phyloP scores from a whole-genome alignment of 2,113 vertebrate genomes.

The Eptatretus burgeri region DNA sequence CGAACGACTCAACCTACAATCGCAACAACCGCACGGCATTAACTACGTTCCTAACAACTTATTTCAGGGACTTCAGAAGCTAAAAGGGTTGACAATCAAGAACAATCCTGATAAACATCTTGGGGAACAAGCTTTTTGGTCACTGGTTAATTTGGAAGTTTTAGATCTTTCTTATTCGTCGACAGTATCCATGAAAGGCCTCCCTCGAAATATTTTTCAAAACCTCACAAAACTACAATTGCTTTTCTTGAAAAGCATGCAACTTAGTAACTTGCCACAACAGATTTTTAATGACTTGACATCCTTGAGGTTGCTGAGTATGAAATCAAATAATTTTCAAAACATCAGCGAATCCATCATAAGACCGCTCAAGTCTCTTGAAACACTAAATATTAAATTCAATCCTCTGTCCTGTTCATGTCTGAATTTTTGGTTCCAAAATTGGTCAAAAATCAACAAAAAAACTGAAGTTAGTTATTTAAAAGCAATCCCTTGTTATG shows the following conservation, averaged over 20 bases:
- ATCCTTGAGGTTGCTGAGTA: conserved; percentile 2
- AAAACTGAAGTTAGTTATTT: conserved; percentile 8
- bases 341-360: not conserved
- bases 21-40: conserved; percentile 7
- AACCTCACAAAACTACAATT: conserved; percentile 6
- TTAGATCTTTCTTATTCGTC: conserved; percentile 8
- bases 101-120: conserved; percentile 8
- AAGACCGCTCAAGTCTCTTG: not conserved
- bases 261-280: conserved; percentile 4
- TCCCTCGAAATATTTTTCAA: conserved; percentile 7
- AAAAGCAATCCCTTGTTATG: conserved; percentile 6
- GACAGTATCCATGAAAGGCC: conserved; percentile 6
- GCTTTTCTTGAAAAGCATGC: conserved; percentile 8
- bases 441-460: not conserved
- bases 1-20: conserved; percentile 7
- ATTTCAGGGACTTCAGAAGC: conserved; percentile 5
- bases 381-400: conserved; percentile 6
- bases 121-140: not conserved
- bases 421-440: conserved; percentile 8
- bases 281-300: conserved; percentile 8
- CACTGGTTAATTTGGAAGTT: not conserved
- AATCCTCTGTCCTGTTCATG: conserved; percentile 9
- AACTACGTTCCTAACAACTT: conserved; percentile 7
- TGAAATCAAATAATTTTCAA: conserved; percentile 9
- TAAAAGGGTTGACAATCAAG: conserved; percentile 7